These are phyloP conservation scores for Gila robusta DNA, from an alignment of 2,797 vertebrate genomes.

Conservation along the genomic window DNA sequence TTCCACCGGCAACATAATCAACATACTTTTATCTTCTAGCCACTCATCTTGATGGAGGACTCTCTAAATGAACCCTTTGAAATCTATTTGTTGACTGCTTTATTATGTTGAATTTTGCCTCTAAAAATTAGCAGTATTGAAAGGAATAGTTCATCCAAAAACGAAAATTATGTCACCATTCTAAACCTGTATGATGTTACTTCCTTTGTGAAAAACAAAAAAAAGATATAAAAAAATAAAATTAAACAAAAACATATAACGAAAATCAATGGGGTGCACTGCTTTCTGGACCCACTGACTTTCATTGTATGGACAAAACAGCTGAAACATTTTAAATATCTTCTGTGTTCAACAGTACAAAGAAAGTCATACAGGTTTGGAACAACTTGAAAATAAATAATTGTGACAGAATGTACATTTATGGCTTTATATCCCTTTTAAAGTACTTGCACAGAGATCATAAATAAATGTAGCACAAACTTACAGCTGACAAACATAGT, in stretches of 20 bases:
- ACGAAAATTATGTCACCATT: not conserved
- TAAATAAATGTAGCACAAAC: constrained; percentile 19
- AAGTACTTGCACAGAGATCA: constrained; percentile 23
- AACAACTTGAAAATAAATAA: not conserved
- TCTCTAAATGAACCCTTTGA: constrained; percentile 66
- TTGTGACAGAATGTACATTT: not conserved
- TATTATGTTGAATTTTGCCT: constrained; percentile 61
- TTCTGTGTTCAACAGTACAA: not conserved
- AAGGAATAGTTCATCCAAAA: not conserved
- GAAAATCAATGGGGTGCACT: no score
- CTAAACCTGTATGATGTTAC: not conserved
- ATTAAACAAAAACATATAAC: no score
- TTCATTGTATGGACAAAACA: no score
- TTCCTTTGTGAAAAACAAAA: not conserved
- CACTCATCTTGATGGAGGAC: constrained; percentile 58
- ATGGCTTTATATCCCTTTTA: not conserved
- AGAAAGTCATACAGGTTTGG: not conserved
- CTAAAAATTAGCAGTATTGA: constrained; percentile 5
- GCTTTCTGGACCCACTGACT: no score
- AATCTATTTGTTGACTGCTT: constrained; percentile 60
- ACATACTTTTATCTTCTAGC: constrained; percentile 26
- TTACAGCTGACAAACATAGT: constrained; percentile 67
- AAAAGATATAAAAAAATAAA: not conserved
- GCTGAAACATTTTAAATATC: not conserved
- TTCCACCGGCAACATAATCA: constrained; percentile 19